Base-by-base conservation (phyloP, 1,140 invertebrate genomes). In the Conus ventricosus region DNA sequence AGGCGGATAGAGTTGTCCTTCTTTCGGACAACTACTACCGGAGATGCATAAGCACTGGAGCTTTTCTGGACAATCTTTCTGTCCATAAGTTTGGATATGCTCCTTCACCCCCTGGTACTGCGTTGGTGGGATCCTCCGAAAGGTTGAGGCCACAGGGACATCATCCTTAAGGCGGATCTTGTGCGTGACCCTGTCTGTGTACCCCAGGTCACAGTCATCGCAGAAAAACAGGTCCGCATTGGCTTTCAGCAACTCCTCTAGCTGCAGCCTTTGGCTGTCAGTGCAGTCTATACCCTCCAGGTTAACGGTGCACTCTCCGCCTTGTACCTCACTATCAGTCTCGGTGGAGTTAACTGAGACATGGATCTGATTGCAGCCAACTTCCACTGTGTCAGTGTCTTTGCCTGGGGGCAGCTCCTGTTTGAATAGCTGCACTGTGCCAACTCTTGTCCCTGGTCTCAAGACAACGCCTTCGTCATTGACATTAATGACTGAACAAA, bases 1-100 rank as follows among this genome's bases (percentile, higher is more conserved):
- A 94, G 85, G 4, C 91, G 39, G 39, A 91, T 78, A 11, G 60
- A 88, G 20, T 89, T 92, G 89, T 92, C 90, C 51, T 91, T 91
- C 84, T 91, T 92, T 51, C 89, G n/a, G n/a, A n/a, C n/a, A n/a
- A n/a, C n/a, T n/a, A n/a, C n/a, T n/a, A n/a, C n/a, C n/a, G n/a
- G n/a, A 5, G 87, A 89, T 67, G 90, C 84, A 51, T 83, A 91
- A 3, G 91, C 89, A n/a, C 87, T 88, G n/a, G 83, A 53, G 17
- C 84, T 88, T n/a, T 75, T 15, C 23, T 85, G 60, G 55, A 90
- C 90, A 20, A 90, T 83, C 3, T 84, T 86, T 27, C 67, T n/a
- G 5, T 86, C 83, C 4, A 91, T 80, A 80, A 25, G 53, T 75
- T 13, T 87, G 87, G 5, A 87, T n/a, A 87, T 87, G 71, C 11